These are phyloP conservation scores for Spodoptera littoralis DNA, from an alignment of 2,888 invertebrate genomes.

Conservation along the genomic window DNA sequence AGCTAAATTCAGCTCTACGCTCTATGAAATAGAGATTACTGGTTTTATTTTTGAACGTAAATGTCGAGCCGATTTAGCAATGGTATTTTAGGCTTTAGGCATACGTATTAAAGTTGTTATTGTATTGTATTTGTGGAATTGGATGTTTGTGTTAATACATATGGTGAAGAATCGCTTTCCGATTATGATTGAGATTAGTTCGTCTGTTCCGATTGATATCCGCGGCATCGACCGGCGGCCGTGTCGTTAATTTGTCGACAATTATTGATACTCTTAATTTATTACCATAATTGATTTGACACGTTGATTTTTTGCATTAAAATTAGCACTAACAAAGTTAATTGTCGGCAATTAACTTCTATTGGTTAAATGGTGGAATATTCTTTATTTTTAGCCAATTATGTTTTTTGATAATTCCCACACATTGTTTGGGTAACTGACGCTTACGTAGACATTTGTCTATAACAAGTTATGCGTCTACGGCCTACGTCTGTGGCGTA, in stretches of 20 bases:
- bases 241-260: slow-evolving; percentile 44
- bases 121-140: slow-evolving; percentile 18
- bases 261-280: slow-evolving; percentile 52
- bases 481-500: slow-evolving; percentile 10
- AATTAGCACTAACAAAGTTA: slow-evolving; percentile 50
- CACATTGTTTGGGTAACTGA: slow-evolving; percentile 10
- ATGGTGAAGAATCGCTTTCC: slow-evolving; percentile 40
- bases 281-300: slow-evolving; percentile 58
- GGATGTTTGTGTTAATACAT: slow-evolving; percentile 31
- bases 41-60: slow-evolving; percentile 39
- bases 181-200: slow-evolving; percentile 49
- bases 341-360: slow-evolving; percentile 52
- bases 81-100: slow-evolving; percentile 35
- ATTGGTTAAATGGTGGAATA: slow-evolving; percentile 27
- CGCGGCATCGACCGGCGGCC: slow-evolving; percentile 35
- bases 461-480: no score
- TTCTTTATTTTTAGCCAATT: slow-evolving; percentile 33
- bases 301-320: slow-evolving; percentile 42
- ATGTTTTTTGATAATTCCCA: slow-evolving; percentile 43
- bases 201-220: slow-evolving; percentile 49
- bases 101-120: slow-evolving; percentile 18
- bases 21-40: slow-evolving; percentile 46
- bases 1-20: slow-evolving; percentile 48
- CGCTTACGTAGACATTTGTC: neutral
- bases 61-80: slow-evolving; percentile 4